Conservation (phyloP, 1,140 invertebrate genomes). For the Aplysia californica region DNA sequence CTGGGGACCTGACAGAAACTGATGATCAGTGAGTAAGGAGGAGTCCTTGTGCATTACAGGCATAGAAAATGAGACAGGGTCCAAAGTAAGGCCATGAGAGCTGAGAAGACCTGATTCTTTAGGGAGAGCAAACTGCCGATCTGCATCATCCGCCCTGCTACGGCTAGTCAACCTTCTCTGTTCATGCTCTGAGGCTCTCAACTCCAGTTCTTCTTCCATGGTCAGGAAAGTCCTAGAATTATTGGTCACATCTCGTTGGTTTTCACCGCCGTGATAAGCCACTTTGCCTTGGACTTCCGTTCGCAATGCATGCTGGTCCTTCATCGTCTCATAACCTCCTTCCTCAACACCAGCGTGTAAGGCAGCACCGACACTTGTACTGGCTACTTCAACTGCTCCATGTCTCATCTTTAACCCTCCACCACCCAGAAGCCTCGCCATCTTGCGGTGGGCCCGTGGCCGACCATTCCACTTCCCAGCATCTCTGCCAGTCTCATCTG, state of each 20-base stretch:
- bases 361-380: too few species aligned
- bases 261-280: too few species aligned
- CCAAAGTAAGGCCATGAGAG: too few species aligned
- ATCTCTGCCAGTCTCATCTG: not conserved
- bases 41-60: constrained; percentile 2
- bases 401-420: constrained; percentile 1
- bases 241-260: not conserved
- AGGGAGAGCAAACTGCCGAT: too few species aligned
- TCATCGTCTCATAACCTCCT: too few species aligned
- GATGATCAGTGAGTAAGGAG: constrained; percentile 2
- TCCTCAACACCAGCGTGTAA: too few species aligned
- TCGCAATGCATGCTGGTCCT: too few species aligned
- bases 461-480: constrained; percentile 13
- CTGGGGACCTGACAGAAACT: constrained; percentile 10
- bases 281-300: too few species aligned
- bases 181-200: constrained; percentile 10
- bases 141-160: too few species aligned
- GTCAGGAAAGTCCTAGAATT: constrained; percentile 2
- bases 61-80: too few species aligned
- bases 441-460: constrained; percentile 19
- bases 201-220: constrained; percentile 15
- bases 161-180: constrained; percentile 13
- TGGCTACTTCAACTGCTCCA: too few species aligned
- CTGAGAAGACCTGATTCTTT: too few species aligned
- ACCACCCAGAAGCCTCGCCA: constrained; percentile 16